Percentiles rank a stretch among this genome's conserved stretches.
phyloP scores from a whole-genome alignment of 92 coral and sea anemone species.

The Phenganax stokvisi region DNA sequence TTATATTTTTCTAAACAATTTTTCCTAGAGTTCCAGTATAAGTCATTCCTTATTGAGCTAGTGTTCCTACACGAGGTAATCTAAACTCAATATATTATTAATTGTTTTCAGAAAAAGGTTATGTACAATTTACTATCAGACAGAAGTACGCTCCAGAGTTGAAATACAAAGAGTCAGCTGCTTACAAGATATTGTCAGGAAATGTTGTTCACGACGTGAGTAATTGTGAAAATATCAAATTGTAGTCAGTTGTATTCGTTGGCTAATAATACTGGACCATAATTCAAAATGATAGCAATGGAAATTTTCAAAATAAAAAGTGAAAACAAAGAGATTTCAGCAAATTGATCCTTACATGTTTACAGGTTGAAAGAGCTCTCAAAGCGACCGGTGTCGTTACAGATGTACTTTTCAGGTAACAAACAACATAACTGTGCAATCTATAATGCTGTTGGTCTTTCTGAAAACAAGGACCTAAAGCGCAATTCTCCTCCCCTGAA shows the following conservation, averaged over 20 bases:
- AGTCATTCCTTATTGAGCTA: too few species aligned
- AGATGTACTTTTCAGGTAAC: conserved; percentile 36
- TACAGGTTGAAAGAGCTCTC: conserved; percentile 73
- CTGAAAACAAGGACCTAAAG: neutral
- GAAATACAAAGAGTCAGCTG: conserved; percentile 75
- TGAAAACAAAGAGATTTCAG: neutral
- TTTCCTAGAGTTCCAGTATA: too few species aligned
- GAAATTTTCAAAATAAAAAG: neutral
- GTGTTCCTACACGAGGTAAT: too few species aligned
- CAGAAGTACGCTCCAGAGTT: conserved; percentile 70
- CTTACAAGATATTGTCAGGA: conserved; percentile 81
- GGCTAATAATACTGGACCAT: too few species aligned
- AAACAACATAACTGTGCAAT: neutral
- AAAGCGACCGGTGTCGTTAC: conserved; percentile 23
- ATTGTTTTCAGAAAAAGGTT: conserved; percentile 54
- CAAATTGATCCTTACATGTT: neutral
- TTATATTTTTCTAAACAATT: too few species aligned
- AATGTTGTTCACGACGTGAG: conserved; percentile 71
- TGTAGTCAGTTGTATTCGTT: neutral
- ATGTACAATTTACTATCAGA: conserved; percentile 60
- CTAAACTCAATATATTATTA: too few species aligned
- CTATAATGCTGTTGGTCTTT: neutral
- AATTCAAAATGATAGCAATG: neutral
- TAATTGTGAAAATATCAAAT: neutral
- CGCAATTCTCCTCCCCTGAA: too few species aligned